Conservation (phyloP, 30 jellyfish, hydroid and myxozoan species). For the Hydra vulgaris region DNA sequence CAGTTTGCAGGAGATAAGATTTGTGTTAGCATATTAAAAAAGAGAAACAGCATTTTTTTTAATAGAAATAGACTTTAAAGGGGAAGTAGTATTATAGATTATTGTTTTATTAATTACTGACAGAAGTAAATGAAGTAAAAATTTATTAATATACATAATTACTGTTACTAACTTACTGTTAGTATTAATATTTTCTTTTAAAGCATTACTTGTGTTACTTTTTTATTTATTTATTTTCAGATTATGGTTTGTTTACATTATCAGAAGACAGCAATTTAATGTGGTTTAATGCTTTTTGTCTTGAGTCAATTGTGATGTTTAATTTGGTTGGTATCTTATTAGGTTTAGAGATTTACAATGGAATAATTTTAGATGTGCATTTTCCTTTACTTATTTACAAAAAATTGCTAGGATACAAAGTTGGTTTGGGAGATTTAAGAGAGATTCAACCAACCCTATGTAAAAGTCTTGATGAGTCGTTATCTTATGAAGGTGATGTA, state of each 20-base stretch:
- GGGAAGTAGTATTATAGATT: too few relatives aligned
- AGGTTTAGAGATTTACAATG: constrained; percentile 93
- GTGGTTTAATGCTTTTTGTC: constrained; percentile 67
- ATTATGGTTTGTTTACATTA: constrained; percentile 44
- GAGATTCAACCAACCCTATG: constrained; percentile 78
- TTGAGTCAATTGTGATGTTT: constrained; percentile 41
- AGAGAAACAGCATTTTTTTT: too few relatives aligned
- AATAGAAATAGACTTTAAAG: too few relatives aligned
- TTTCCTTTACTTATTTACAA: constrained; percentile 69
- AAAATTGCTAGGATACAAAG: constrained; percentile 46
- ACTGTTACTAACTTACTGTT: too few relatives aligned
- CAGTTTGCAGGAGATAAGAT: too few relatives aligned
- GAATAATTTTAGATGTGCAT: constrained; percentile 79
- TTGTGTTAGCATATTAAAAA: too few relatives aligned
- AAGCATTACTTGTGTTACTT: too few relatives aligned
- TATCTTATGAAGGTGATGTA: constrained; percentile 44
- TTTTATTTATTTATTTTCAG: constrained; percentile 21
- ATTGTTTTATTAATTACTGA: too few relatives aligned
- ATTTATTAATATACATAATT: too few relatives aligned
- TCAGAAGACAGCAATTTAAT: constrained; percentile 45
- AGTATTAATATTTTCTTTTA: too few relatives aligned
- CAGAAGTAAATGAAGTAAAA: too few relatives aligned
- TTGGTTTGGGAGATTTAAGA: constrained; percentile 39
- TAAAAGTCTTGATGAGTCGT: constrained; percentile 40
- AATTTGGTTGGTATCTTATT: constrained; percentile 72